Percentiles rank a stretch among this genome's conserved stretches.
These are phyloP conservation scores for Danio kyathit DNA, from an alignment of 2,797 vertebrate species.

Conservation along the genomic window DNA sequence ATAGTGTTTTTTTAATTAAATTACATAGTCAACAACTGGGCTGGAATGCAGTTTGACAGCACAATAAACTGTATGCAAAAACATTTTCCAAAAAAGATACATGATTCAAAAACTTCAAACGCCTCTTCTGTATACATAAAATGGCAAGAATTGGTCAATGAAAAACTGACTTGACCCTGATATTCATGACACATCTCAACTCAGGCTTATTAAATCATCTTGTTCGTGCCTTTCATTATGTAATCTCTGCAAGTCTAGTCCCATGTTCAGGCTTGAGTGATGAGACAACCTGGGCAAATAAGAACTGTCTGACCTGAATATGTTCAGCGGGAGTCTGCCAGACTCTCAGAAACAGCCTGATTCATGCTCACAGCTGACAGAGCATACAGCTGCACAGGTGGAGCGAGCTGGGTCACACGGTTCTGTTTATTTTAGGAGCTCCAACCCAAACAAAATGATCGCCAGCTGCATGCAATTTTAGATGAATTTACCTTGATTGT, in stretches of 20 bases:
- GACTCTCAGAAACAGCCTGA: slow-evolving; percentile 35
- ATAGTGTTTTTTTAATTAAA: too few relatives aligned
- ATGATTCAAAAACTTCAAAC: too few relatives aligned
- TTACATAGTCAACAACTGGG: too few relatives aligned
- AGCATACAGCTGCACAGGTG: slow-evolving; percentile 56
- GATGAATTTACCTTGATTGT: slow-evolving; percentile 24
- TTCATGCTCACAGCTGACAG: slow-evolving; percentile 54
- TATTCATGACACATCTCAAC: background rate
- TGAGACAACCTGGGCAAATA: slow-evolving; percentile 45
- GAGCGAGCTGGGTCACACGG: slow-evolving; percentile 48
- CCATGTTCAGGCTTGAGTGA: slow-evolving; percentile 37
- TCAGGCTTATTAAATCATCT: background rate
- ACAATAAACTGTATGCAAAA: too few relatives aligned
- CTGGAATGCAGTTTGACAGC: too few relatives aligned
- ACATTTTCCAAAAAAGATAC: background rate
- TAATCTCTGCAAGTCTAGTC: slow-evolving; percentile 1
- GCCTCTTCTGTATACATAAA: background rate
- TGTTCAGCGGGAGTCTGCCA: slow-evolving; percentile 47
- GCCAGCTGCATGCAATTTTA: slow-evolving; percentile 50
- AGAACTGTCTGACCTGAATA: slow-evolving; percentile 61
- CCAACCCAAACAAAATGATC: slow-evolving; percentile 51
- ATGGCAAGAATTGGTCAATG: background rate
- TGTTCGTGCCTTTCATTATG: background rate
- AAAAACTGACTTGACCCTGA: background rate
- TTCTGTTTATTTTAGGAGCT: slow-evolving; percentile 52